Evolutionary conservation across 2,888 invertebrate genomes (phyloP).

Genomic region (Aporophyla lueneburgensis): DNA sequence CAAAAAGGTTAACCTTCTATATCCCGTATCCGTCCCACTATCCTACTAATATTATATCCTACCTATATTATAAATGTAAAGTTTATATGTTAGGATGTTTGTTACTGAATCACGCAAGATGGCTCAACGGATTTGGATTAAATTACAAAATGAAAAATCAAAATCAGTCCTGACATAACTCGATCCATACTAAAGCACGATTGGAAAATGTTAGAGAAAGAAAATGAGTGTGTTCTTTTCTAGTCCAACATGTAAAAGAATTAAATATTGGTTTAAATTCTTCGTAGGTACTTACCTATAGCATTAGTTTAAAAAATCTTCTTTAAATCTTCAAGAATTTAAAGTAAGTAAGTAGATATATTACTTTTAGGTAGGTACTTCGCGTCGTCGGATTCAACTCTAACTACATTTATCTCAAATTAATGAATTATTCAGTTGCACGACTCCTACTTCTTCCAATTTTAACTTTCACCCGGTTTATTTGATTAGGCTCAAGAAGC

Average conservation of each 20-base stretch:
- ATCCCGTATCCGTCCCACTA: not conserved
- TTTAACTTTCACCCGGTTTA: conserved; percentile 78
- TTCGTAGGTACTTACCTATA: not conserved
- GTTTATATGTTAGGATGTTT: no score
- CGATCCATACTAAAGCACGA: not conserved
- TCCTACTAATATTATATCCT: no score
- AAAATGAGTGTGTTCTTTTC: not conserved
- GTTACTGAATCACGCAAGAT: no score
- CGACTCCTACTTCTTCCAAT: conserved; percentile 75
- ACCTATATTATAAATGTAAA: no score
- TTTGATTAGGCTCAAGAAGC: conserved; percentile 79
- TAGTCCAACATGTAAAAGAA: not conserved
- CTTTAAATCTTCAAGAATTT: conserved; percentile 4
- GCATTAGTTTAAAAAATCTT: not conserved
- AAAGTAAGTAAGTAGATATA: not conserved
- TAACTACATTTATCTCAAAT: conserved; percentile 70
- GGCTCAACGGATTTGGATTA: no score
- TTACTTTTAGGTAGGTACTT: conserved; percentile 4
- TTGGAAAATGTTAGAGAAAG: not conserved
- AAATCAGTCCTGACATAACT: no score
- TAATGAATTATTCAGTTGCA: conserved; percentile 78
- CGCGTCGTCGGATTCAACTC: conserved; percentile 21
- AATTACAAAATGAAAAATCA: no score
- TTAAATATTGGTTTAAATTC: not conserved
- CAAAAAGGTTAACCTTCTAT: not conserved